Conservation (phyloP, 2,797 vertebrate species). For the Selene dorsalis region DNA sequence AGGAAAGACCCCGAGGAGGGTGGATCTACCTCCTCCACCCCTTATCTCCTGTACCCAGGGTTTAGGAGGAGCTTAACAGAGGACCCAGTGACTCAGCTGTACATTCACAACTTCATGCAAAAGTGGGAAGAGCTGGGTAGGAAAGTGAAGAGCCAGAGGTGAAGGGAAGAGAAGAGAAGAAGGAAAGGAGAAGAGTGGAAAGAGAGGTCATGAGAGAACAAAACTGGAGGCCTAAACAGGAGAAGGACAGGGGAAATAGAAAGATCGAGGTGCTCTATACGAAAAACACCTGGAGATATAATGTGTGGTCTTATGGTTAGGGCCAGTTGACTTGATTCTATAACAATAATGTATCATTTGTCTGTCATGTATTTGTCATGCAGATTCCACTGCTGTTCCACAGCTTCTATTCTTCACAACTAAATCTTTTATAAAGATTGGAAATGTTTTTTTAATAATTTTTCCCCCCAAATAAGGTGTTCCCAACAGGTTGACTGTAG, state of each 20-base stretch:
- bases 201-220: background rate
- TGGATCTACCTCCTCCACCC: constrained; percentile 51
- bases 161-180: background rate
- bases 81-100: constrained; percentile 29
- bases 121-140: constrained; percentile 7
- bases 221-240: background rate
- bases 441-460: background rate
- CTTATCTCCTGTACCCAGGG: constrained; percentile 63
- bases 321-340: too few relatives aligned
- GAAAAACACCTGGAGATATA: too few relatives aligned
- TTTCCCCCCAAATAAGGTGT: background rate
- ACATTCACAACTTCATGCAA: constrained; percentile 17
- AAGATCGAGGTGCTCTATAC: too few relatives aligned
- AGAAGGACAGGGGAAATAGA: background rate
- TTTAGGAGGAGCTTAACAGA: constrained; percentile 50
- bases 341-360: background rate
- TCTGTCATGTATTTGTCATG: background rate
- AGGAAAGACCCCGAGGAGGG: constrained; percentile 58
- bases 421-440: background rate
- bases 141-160: constrained; percentile 10
- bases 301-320: too few relatives aligned
- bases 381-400: background rate
- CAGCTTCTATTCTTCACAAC: background rate
- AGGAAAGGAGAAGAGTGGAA: background rate
- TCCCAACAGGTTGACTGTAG: background rate